Base-by-base conservation (phyloP, 2,797 vertebrate genomes). In the Lophotriccus pileatus region DNA sequence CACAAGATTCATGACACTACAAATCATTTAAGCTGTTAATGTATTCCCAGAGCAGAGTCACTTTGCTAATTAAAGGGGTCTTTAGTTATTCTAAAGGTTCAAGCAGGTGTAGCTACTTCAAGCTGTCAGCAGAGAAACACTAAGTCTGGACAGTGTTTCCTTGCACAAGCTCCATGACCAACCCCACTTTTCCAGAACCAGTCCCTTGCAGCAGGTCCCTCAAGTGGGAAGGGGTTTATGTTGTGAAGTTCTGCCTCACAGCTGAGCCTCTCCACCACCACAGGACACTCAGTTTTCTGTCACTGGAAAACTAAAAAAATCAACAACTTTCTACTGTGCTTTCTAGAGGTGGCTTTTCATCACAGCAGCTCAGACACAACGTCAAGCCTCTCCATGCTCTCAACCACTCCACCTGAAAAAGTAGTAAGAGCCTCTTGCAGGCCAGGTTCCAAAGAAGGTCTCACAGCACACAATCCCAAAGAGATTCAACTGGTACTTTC, bases 301-400 rank as follows among this genome's bases (percentile, higher is more conserved):
- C 44, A 3, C 27, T 13, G 41, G 16, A 24, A 81, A 72, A 22
- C 2, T 6, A 27, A 58, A 50, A 47, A 47, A 25, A 22, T 46
- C 16, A 27, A 15, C 19, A 22, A 10, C 5, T 30, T 41, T 8
- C 39, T 32, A 4, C 14, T 68, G 7, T 15, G 32, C 41, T 44
- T 75, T 30, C 22, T 20, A 37, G 36, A 5, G 14, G 27, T 11
- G 41, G 13, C 14, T 50, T 28, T 46, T 58, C 18, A 43, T 23
- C 15, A 75, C 52, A 88, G 3, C 5, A 67, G 16, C 23, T 78
- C 49, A 76, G 27, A 60, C 27, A 79, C 6, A 4, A 13, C 2
- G 1, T 19, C 10, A 62, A 79, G 18, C 8, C 16, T 43, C 39
- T 43, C 43, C 16, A 37, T 6, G 0, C 7, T 52, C 1, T 4